These are phyloP conservation scores for Pseudochaenichthys georgianus DNA, from an alignment of 2,797 vertebrate genomes.

Conservation along the genomic window DNA sequence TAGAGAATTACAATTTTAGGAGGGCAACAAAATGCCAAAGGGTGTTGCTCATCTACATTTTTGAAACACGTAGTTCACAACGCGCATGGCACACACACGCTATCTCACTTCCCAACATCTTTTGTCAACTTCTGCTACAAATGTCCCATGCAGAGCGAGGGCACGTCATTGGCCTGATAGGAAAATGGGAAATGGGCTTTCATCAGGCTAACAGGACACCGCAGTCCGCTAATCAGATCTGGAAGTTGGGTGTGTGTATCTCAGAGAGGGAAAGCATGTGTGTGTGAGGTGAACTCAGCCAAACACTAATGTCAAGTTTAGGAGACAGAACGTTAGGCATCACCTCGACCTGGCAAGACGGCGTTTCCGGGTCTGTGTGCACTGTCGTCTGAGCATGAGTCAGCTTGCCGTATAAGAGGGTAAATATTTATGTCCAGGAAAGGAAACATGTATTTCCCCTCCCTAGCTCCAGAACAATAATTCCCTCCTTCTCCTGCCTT, in stretches of 20 bases:
- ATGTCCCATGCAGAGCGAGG: constrained; percentile 59
- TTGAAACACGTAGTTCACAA: constrained; percentile 33
- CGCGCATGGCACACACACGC: constrained; percentile 61
- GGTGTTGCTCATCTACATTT: constrained; percentile 37
- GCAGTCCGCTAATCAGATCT: constrained; percentile 85
- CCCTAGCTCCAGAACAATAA: constrained; percentile 85
- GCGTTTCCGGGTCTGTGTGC: constrained; percentile 72
- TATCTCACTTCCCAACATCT: constrained; percentile 73
- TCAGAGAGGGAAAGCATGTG: constrained; percentile 34
- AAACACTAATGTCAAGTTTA: constrained; percentile 64
- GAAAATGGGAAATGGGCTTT: constrained; percentile 84
- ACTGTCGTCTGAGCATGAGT: constrained; percentile 72
- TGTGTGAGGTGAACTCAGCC: constrained; percentile 32
- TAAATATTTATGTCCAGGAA: constrained; percentile 84
- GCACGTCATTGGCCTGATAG: constrained; percentile 76
- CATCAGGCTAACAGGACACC: constrained; percentile 79
- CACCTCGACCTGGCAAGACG: constrained; percentile 48
- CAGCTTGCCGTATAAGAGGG: constrained; percentile 73
- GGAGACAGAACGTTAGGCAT: constrained; percentile 48
- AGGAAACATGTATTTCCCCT: constrained; percentile 87
- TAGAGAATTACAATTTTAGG: constrained; percentile 9
- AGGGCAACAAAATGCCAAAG: constrained; percentile 20
- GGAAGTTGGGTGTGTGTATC: constrained; percentile 77
- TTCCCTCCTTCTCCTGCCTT: constrained; percentile 80
- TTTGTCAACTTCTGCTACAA: constrained; percentile 75